Evolutionary conservation across 2,888 invertebrate genomes (phyloP), one percentile per base, ranked within the genome.

Genomic region (Taenaris catops): DNA sequence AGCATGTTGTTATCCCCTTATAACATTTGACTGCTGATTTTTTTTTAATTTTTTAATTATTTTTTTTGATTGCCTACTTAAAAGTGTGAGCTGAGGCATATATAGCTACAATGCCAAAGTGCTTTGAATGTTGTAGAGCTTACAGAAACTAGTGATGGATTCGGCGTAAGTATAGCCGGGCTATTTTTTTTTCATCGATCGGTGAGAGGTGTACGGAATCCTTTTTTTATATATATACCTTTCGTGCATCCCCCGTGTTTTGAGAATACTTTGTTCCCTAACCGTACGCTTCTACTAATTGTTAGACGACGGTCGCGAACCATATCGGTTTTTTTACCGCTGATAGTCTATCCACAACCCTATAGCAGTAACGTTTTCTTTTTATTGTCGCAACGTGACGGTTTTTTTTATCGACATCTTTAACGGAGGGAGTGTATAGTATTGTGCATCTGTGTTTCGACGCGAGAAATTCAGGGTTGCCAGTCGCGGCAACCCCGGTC

Each of bases 201-300:
- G 51, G 53, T 67, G 67, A 71, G 68, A 73, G 71, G 73, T 78
- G 74, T 76, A 71, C 74, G 76, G 68, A 63, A n/a, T 44, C 42
- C 39, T 16, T 47, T 39, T 46, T 48, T 45, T 49, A 50, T 60
- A n/a, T n/a, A n/a, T n/a, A n/a, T 50, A 55, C 63, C 61, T 67
- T 68, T 76, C 83, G 86, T 86, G 86, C 86, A 84, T 84, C 86
- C 84, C 83, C 84, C 70, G 76, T 76, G 72, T 71, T 45, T 41
- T 23, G 63, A 60, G 60, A 62, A 59, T 58, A 56, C 53, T 59
- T 53, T 59, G 58, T 55, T 60, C 56, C 38, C 66, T 81, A 80
- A 81, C 78, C 75, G 79, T 79, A 75, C 78, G 83, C 84, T 84
- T 83, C 59, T 75, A 81, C 80, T 83, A 84, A 84, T n/a, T 72